Base-by-base conservation (phyloP, 2,888 invertebrate species). In the Ceriagrion tenellum region DNA sequence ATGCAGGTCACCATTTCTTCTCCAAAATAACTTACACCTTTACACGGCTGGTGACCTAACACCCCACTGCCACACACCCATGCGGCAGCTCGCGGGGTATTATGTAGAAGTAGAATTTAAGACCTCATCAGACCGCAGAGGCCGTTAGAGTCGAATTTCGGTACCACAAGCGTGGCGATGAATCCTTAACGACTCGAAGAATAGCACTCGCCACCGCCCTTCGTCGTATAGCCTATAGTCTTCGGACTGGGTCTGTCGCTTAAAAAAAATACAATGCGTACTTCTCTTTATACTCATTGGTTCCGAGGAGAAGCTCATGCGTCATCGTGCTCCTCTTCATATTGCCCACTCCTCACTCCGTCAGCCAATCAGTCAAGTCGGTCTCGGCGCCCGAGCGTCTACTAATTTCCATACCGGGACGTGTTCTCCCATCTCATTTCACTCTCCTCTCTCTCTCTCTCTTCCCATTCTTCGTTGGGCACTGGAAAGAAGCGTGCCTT, bases 361-460 rank as follows among this genome's bases (percentile, higher is more conserved):
- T 69, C n/a, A 8, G 4, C 69, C 69, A 35, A 81, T 81, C 81
- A 35, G 30, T 81, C 30, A 81, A 81, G 81, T 81, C 81, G 81
- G 26, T 8, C 81, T 18, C 81, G 81, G 35, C 81, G 30, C 81
- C 81, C 35, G 16, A 35, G 81, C 35, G 81, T 81, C 81, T 81
- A 81, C 81, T 8, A 81, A 81, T 81, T 81, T 81, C 81, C 81
- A 81, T 81, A 81, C 13, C 81, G 30, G 81, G 35, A 81, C 81
- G 81, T 81, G 81, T 81, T 81, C 35, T 81, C n/a, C 81, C 81
- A 81, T 81, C 81, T 81, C 81, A 81, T 30, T 81, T 81, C 81
- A 8, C 13, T 18, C 16, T 30, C 81, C 81, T 4, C 26, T 16
- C 56, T 56, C 8, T 56, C 56, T 56, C 63, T 63, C 30, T 74